Conservation (phyloP, 37 sponge, comb jelly and placozoan genomes). For the Ianthella basta region DNA sequence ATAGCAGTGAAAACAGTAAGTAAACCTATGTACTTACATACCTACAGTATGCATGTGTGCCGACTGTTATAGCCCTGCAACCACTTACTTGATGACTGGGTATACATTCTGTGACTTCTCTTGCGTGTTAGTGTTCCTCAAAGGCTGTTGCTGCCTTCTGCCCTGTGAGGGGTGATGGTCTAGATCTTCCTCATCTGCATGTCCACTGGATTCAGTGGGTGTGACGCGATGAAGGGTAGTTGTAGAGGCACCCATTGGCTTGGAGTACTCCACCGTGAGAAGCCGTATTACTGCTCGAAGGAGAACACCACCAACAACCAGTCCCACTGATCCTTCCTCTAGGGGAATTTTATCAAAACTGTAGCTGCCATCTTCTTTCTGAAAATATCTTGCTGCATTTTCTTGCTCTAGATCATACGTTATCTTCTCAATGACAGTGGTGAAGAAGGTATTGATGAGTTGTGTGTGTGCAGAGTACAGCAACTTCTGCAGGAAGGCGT, state of each 20-base stretch:
- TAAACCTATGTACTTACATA: slow-evolving; percentile 10
- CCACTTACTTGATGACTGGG: too few species aligned
- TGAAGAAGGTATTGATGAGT: slow-evolving; percentile 5
- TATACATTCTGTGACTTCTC: not conserved
- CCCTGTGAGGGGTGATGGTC: too few species aligned
- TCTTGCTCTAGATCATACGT: slow-evolving; percentile 6
- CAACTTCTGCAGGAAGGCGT: slow-evolving; percentile 45
- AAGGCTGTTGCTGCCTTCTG: not conserved
- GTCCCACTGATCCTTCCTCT: slow-evolving; percentile 18
- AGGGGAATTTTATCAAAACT: not conserved
- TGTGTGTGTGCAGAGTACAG: slow-evolving; percentile 35
- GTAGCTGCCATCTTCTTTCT: not conserved
- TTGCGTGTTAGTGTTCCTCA: slow-evolving; percentile 22
- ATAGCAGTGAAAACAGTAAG: too few species aligned
- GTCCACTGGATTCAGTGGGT: too few species aligned
- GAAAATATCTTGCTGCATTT: not conserved
- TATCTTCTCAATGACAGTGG: slow-evolving; percentile 45
- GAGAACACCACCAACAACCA: slow-evolving; percentile 62
- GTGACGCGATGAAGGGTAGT: too few species aligned
- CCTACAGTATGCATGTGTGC: too few species aligned
- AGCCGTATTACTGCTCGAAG: slow-evolving; percentile 55
- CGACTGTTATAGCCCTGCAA: too few species aligned
- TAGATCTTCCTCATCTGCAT: slow-evolving; percentile 46
- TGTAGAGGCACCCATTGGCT: not conserved
- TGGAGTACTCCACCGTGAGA: slow-evolving; percentile 58